Evolutionary conservation across 2,113 vertebrate genomes (phyloP).

Genomic region (Pagrus major): DNA sequence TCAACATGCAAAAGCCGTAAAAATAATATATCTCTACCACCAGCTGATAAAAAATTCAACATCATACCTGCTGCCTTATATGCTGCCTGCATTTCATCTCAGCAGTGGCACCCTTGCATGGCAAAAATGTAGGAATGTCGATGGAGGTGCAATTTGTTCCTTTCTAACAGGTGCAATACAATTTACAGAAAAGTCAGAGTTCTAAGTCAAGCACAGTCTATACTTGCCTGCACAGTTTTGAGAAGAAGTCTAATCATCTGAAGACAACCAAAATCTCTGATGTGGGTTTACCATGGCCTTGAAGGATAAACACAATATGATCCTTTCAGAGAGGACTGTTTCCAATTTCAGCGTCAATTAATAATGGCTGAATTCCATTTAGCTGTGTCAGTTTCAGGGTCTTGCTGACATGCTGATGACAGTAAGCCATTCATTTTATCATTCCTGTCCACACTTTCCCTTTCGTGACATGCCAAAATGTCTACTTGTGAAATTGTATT

Average conservation of each 20-base stretch:
- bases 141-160: neutral
- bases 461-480: neutral
- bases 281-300: neutral
- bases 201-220: neutral
- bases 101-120: neutral
- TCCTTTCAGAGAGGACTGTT: neutral
- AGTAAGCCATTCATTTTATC: neutral
- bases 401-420: neutral
- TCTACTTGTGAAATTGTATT: neutral
- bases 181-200: neutral
- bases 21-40: neutral
- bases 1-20: neutral
- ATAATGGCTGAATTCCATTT: neutral
- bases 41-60: neutral
- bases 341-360: neutral
- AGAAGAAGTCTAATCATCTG: neutral
- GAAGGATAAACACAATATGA: neutral
- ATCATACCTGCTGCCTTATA: neutral
- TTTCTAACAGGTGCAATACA: neutral
- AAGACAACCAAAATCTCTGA: neutral
- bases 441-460: neutral
- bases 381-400: neutral
- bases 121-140: neutral
- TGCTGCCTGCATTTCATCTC: neutral
- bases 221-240: neutral